phyloP scores from a whole-genome alignment of 2,113 vertebrate genomes.

The Rhynchomys soricoides region DNA sequence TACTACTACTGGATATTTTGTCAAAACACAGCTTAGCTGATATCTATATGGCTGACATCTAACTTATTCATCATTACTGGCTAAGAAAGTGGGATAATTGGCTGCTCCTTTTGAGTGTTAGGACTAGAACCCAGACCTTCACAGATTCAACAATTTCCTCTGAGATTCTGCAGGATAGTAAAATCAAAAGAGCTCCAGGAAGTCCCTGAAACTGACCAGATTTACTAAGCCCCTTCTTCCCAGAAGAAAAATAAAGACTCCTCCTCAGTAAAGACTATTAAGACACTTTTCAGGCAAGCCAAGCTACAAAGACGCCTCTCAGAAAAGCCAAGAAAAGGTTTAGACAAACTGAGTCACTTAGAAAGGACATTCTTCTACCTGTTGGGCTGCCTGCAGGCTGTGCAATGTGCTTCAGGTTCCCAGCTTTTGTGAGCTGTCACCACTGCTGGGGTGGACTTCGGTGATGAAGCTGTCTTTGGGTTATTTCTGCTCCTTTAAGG shows the following conservation, averaged over 20 bases:
- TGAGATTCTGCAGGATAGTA: background rate
- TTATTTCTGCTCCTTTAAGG: background rate
- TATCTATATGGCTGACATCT: background rate
- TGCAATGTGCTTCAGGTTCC: background rate
- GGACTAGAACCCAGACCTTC: background rate
- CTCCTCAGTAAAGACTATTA: background rate
- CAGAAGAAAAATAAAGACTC: background rate
- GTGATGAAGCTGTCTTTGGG: too few relatives aligned
- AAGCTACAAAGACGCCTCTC: background rate
- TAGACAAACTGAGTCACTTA: background rate
- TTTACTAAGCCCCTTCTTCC: background rate
- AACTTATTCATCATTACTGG: slow-evolving; percentile 13
- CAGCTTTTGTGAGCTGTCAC: background rate
- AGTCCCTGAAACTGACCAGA: background rate
- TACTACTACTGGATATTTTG: background rate
- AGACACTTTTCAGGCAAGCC: background rate
- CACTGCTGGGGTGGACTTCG: background rate
- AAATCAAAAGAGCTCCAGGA: background rate
- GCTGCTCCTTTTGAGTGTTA: background rate
- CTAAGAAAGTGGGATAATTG: background rate
- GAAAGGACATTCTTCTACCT: background rate
- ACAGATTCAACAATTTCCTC: background rate
- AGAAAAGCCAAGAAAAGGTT: background rate
- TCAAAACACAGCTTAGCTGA: slow-evolving; percentile 10
- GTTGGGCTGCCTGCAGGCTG: background rate